Evolutionary conservation across 2,797 vertebrate genomes (phyloP).

Genomic region (Pyrocephalus nanus): DNA sequence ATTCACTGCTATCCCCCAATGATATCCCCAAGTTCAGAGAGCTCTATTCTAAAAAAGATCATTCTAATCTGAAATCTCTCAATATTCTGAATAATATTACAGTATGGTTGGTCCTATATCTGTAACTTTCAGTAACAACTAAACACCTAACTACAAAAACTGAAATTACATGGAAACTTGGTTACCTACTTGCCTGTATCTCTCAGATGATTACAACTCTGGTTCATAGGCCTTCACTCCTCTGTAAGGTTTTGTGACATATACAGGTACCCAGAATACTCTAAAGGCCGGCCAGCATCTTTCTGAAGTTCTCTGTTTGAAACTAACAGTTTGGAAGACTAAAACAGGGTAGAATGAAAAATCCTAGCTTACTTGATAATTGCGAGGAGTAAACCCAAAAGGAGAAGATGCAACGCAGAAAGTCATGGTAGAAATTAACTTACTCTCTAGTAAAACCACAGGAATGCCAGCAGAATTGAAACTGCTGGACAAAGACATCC

Average conservation of each 20-base stretch:
- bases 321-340: not conserved
- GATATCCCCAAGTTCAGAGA: not conserved
- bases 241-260: not conserved
- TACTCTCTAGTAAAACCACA: not conserved
- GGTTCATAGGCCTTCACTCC: not conserved
- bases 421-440: not conserved
- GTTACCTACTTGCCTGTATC: not conserved
- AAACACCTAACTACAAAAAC: not conserved
- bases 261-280: not conserved
- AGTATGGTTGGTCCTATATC: not conserved
- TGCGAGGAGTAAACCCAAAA: not conserved
- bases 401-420: not conserved
- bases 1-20: not conserved
- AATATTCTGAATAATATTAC: not conserved
- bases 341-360: not conserved
- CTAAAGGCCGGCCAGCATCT: not conserved
- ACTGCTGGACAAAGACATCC: not conserved
- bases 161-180: not conserved
- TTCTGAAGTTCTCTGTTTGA: not conserved
- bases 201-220: not conserved
- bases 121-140: not conserved
- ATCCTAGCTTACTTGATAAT: not conserved
- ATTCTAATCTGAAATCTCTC: not conserved
- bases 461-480: not conserved
- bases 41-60: not conserved